Conservation (phyloP, 1,140 invertebrate species). For the Leptinotarsa texana region DNA sequence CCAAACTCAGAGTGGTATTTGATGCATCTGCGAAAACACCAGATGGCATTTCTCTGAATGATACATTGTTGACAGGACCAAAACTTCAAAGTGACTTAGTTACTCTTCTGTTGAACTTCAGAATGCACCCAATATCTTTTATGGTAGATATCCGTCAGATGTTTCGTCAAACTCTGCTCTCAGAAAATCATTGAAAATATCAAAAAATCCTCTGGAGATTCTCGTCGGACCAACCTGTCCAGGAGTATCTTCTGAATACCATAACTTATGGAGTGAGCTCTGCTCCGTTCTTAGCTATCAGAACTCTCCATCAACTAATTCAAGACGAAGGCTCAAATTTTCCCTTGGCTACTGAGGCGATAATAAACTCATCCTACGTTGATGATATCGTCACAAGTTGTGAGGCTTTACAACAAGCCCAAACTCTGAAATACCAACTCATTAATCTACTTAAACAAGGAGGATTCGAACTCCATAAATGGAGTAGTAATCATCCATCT, state of each 20-base stretch:
- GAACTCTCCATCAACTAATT: conserved; percentile 41
- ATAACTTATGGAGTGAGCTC: conserved; percentile 47
- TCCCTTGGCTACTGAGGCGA: conserved; percentile 26
- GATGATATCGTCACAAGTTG: conserved; percentile 18
- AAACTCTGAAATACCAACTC: background rate
- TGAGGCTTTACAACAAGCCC: background rate
- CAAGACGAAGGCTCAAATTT: conserved; percentile 30
- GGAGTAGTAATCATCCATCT: conserved; percentile 13
- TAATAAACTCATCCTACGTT: conserved; percentile 41
- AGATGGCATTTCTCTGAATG: conserved; percentile 38
- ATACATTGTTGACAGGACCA: conserved; percentile 35
- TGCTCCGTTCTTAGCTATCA: conserved; percentile 43
- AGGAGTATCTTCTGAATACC: conserved; percentile 32
- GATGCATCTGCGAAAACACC: conserved; percentile 15
- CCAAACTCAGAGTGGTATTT: conserved; percentile 32
- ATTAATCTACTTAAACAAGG: background rate
- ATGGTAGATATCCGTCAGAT: conserved; percentile 39
- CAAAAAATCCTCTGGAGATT: conserved; percentile 32
- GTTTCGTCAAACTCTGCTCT: conserved; percentile 26
- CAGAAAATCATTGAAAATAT: conserved; percentile 4
- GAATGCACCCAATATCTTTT: conserved; percentile 49
- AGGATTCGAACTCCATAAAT: conserved; percentile 12
- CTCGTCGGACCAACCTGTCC: conserved; percentile 16
- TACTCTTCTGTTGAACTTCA: conserved; percentile 54
- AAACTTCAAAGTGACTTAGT: conserved; percentile 33